Evolutionary conservation across 1,140 invertebrate species (phyloP).

Genomic region (Zaprionus taronus): DNA sequence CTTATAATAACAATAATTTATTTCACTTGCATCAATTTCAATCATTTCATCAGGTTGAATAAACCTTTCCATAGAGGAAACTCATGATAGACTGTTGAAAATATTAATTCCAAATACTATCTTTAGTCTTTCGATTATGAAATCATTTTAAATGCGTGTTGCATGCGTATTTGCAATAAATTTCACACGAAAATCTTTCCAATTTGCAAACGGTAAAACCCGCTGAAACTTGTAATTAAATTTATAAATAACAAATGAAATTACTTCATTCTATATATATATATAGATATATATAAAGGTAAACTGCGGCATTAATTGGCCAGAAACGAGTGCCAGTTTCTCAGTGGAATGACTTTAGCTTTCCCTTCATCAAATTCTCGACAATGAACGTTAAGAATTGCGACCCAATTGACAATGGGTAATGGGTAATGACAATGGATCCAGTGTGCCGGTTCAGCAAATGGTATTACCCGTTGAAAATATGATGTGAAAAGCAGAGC

Average conservation of each 20-base stretch:
- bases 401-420: slow-evolving; percentile 46
- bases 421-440: slow-evolving; percentile 51
- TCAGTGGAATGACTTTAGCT: slow-evolving; percentile 18
- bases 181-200: not conserved
- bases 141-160: slow-evolving; percentile 5
- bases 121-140: not conserved
- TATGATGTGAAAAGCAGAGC: slow-evolving; percentile 48
- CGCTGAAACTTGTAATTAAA: not conserved
- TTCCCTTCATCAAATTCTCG: slow-evolving; percentile 44
- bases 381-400: slow-evolving; percentile 40
- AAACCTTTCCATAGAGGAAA: not conserved
- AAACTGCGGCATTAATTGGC: slow-evolving; percentile 18
- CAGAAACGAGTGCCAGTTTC: slow-evolving; percentile 26
- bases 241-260: not conserved
- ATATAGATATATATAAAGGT: not conserved
- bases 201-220: not conserved
- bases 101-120: not conserved
- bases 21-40: not conserved
- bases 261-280: not conserved
- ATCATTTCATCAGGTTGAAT: not conserved
- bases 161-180: slow-evolving; percentile 6
- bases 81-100: not conserved
- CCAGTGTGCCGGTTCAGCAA: slow-evolving; percentile 47
- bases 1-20: not conserved
- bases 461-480: slow-evolving; percentile 43